Evolutionary conservation across 2,113 vertebrate species (phyloP), one percentile per base, ranked within the genome.

Genomic region (Catharus minimus): DNA sequence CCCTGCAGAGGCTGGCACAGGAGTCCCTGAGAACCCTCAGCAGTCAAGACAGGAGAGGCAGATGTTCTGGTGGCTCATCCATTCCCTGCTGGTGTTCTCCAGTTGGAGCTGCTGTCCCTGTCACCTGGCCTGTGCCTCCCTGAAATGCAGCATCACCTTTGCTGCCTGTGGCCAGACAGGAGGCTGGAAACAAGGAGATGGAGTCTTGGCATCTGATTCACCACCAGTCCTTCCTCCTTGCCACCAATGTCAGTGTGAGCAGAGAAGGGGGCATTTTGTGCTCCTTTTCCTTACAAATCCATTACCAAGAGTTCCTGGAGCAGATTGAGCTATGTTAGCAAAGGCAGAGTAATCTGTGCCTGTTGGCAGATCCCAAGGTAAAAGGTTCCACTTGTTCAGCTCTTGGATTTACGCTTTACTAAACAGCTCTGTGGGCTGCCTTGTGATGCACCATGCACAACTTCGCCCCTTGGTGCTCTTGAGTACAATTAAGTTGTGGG

Each of bases 331-430:
- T 50, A 16, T 2, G 1, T 56, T 73, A 88, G 60, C 65, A 80
- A 88, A 60, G 65, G 24, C 2, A 4, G 68, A 53, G 38, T 58
- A 33, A 76, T 71, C 67, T 56, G 30, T 66, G 32, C 60, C 41
- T 81, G 52, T 83, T 75, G 56, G 79, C 60, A 80, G 64, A 83
- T 64, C 79, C 82, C 82, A 86, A 47, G 67, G 52, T 56, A 82
- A 77, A 77, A 77, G 47, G 24, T 56, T 88, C 57, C 62, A 55
- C 77, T 89, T 87, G 57, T 79, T 71, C 77, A 84, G 71, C 78
- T 84, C 66, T 87, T 69, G 55, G 77, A 86, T 95, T 93, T 90
- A 55, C 78, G 49, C 77, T 92, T 93, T 41, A 22, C 71, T 89
- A 55, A 78, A 52, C 38, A 58, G 83, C 86, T 83, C 92, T 33